Evolutionary conservation across 2,888 invertebrate genomes (phyloP).

Genomic region (Bellardia pandia): DNA sequence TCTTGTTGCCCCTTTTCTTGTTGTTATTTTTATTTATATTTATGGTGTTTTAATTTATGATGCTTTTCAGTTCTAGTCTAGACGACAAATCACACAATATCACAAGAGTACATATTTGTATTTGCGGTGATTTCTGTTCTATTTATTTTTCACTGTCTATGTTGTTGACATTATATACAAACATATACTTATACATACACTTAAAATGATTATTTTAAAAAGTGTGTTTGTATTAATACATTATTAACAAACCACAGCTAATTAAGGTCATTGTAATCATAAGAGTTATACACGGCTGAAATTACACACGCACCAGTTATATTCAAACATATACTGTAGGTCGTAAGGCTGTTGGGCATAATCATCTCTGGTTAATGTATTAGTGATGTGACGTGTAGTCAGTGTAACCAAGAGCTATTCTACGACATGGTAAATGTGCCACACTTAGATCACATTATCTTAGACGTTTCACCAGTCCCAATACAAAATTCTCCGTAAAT

Average conservation of each 20-base stretch:
- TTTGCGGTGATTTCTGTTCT: conserved; percentile 28
- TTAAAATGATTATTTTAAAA: neutral
- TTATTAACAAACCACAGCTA: conserved; percentile 41
- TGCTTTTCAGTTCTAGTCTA: conserved; percentile 56
- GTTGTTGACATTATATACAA: neutral
- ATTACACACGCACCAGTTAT: conserved; percentile 1
- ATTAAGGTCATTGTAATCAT: conserved; percentile 63
- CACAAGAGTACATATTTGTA: conserved; percentile 30
- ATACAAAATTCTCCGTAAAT: no score
- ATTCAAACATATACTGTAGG: neutral
- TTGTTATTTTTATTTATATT: conserved; percentile 14
- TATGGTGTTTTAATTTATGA: conserved; percentile 55
- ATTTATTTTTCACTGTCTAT: neutral
- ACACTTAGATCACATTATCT: no score
- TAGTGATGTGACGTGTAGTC: no score
- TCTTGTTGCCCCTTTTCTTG: neutral
- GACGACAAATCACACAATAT: conserved; percentile 62
- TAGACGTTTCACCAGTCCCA: no score
- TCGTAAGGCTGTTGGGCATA: no score
- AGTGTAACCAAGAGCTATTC: no score
- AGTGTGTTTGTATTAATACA: neutral
- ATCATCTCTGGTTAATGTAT: no score
- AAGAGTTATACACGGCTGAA: conserved; percentile 14
- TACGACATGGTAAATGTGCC: no score
- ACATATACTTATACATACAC: neutral